Evolutionary conservation across 2,797 vertebrate species (phyloP).

Genomic region (Aviceda leuphotes): DNA sequence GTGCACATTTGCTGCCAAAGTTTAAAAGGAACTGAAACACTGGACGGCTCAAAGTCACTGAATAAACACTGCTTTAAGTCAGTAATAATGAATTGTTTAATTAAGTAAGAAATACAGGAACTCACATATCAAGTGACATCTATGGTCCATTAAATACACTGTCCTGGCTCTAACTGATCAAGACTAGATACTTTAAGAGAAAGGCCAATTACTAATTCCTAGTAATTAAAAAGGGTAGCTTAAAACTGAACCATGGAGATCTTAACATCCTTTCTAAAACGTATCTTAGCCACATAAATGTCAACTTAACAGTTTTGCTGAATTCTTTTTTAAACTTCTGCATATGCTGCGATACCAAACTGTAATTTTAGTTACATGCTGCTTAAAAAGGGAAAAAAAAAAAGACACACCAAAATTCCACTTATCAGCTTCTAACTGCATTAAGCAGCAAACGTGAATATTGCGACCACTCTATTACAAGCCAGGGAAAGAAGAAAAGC

Average conservation of each 20-base stretch:
- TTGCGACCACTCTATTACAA: not conserved
- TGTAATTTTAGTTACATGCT: not conserved
- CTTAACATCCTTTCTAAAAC: not conserved
- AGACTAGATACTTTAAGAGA: not conserved
- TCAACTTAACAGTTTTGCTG: not conserved
- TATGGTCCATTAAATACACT: not conserved
- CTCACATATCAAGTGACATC: not conserved
- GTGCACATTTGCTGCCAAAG: not conserved
- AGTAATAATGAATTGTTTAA: conserved; percentile 29
- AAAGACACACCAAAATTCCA: too few species aligned
- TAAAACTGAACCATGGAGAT: not conserved
- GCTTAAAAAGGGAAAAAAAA: not conserved
- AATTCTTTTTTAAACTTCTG: not conserved
- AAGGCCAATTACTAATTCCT: not conserved
- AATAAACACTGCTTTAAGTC: conserved; percentile 27
- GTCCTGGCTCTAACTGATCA: not conserved
- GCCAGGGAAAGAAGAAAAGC: not conserved
- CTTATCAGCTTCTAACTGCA: not conserved
- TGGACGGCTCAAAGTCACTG: not conserved
- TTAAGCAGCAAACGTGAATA: not conserved
- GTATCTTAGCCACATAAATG: not conserved
- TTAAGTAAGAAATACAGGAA: conserved; percentile 25
- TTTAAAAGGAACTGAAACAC: conserved; percentile 29
- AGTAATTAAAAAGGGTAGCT: not conserved
- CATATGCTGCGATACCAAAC: not conserved